Base-by-base conservation (phyloP, 2,888 invertebrate species). In the Nomada fucata region DNA sequence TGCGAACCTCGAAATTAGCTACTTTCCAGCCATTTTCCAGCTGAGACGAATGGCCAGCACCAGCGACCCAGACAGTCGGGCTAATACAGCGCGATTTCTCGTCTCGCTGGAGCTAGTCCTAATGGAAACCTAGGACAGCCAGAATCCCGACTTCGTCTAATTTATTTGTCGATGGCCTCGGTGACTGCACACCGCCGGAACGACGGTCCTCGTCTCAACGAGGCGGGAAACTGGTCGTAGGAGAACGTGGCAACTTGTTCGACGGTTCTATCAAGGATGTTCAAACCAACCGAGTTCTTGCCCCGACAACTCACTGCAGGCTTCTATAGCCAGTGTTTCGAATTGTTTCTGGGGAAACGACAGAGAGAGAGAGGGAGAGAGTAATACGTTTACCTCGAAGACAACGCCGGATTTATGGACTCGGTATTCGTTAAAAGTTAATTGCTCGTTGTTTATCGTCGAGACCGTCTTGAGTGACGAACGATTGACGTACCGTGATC, bases 1-100 rank as follows among this genome's bases (percentile, higher is more conserved):
- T 71, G 77, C 67, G 71, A 57, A 79, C 77, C 87, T 79, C 82
- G 82, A 85, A 84, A 87, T 87, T 87, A 83, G 76, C 85, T 87
- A 84, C 82, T 87, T 87, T 85, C 36, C 84, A 76, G 59, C 79
- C 74, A 81, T 85, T 75, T 85, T 85, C 77, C 63, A 73, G 75
- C 64, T 70, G 69, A 84, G 85, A 87, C 71, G 84, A 87, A 87
- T 87, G 74, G 81, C 69, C 23, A 52, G 11, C 65, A 26, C 61
- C 57, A 85, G 70, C 26, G 63, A 59, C 55, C 71, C 64, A 69
- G 82, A 85, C 83, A 85, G 74, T 64, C 74, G 73, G 76, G 61
- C 83, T 79, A 83, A 85, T 85, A 80, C 77, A 64, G 26, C 70
- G 26, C 70, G 76, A 63, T 83, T 79, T 73, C 59, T 53, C 53